Evolutionary conservation across 2,113 vertebrate species (phyloP).

Genomic region (Ellobius talpinus): DNA sequence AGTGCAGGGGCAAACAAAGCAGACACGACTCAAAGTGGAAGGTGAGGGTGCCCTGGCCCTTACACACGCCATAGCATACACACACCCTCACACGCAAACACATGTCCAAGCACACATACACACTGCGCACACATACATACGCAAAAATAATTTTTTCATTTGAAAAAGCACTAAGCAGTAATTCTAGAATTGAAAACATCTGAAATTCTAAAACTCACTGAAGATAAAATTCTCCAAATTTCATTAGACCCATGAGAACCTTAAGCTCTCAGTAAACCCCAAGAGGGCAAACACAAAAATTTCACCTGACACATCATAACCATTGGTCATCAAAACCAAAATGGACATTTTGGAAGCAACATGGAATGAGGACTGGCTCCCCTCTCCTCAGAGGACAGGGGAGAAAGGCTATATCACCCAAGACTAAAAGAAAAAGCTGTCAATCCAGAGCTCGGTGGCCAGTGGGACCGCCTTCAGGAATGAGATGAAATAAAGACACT

Average conservation of each 20-base stretch:
- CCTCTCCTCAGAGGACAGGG: not conserved
- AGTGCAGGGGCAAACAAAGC: not conserved
- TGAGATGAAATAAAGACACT: not conserved
- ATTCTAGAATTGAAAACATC: conserved; percentile 26
- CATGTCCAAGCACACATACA: not conserved
- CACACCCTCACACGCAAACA: not conserved
- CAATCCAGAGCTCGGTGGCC: not conserved
- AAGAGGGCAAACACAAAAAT: not conserved
- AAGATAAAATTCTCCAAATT: not conserved
- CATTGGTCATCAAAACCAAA: not conserved
- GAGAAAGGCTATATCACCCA: not conserved
- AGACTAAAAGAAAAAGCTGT: not conserved
- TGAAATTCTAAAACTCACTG: conserved; percentile 16
- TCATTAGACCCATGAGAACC: not conserved
- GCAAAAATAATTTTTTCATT: not conserved
- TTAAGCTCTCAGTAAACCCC: not conserved
- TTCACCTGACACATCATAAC: not conserved
- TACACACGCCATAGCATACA: no score
- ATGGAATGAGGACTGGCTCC: fast-evolving
- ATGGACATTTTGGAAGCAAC: not conserved
- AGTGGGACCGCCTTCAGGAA: not conserved
- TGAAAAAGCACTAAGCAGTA: conserved; percentile 1
- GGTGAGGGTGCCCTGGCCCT: not conserved
- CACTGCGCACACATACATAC: not conserved
- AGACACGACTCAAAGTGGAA: not conserved